Percentiles rank a stretch among this genome's conserved stretches.
phyloP scores from a whole-genome alignment of 2,888 invertebrate species.

The Stratiomys singularior region DNA sequence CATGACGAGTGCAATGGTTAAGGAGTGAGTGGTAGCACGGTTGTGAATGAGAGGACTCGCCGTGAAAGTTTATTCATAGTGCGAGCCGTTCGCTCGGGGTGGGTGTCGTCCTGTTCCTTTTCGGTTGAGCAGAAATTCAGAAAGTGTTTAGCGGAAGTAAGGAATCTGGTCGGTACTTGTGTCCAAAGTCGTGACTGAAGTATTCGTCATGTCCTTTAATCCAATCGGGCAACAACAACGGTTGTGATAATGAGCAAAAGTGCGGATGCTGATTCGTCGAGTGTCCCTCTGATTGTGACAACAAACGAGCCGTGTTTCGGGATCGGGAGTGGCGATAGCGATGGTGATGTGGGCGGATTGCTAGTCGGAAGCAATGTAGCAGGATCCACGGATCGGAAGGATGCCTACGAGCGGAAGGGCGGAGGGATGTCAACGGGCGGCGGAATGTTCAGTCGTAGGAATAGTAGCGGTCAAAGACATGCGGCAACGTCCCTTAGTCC shows the following conservation, averaged over 20 bases:
- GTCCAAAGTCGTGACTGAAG: not conserved
- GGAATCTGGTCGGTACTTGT: not conserved
- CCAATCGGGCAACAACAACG: conserved; percentile 4
- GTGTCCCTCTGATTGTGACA: conserved; percentile 57
- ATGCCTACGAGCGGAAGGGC: conserved; percentile 7
- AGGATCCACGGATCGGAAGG: not conserved
- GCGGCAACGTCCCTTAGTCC: conserved; percentile 51
- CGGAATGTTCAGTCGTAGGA: conserved; percentile 9
- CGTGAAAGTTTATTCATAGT: not conserved
- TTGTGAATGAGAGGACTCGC: conserved; percentile 12
- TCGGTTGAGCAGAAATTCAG: too few species aligned
- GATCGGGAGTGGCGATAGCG: conserved; percentile 53
- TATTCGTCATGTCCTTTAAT: conserved; percentile 3
- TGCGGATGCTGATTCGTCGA: conserved; percentile 55
- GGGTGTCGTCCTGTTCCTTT: too few species aligned
- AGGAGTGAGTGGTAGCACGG: not conserved
- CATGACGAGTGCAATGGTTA: not conserved
- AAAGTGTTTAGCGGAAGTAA: not conserved
- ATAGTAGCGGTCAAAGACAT: conserved; percentile 34
- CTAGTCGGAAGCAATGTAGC: not conserved
- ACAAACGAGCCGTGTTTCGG: conserved; percentile 55
- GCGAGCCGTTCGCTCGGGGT: not conserved
- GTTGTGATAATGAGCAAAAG: conserved; percentile 55
- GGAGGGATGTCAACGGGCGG: not conserved
- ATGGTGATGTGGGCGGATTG: conserved; percentile 49